A percentile compares a stretch with the other conserved stretches of the same genome.
phyloP scores from a whole-genome alignment of 2,888 invertebrate genomes.

The Microchrysa polita region DNA sequence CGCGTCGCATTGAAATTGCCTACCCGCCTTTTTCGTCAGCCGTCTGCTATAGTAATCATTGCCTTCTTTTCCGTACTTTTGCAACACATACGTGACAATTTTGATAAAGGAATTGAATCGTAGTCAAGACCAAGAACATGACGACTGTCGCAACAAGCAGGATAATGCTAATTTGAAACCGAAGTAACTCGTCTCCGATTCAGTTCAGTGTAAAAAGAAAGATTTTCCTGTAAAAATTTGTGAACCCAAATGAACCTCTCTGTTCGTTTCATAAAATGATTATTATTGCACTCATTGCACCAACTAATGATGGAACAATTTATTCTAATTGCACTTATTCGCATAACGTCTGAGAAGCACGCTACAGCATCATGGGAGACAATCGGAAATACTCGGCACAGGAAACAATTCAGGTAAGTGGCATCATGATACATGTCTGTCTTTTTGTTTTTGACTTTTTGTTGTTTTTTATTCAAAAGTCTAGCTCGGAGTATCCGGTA shows the following conservation, averaged over 20 bases:
- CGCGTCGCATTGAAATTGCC: slow-evolving; percentile 30
- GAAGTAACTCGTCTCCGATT: not conserved
- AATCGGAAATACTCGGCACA: slow-evolving; percentile 65
- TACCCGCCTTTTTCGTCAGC: not conserved
- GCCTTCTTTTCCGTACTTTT: not conserved
- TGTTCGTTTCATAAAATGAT: not conserved
- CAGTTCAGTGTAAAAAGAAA: not conserved
- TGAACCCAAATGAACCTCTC: not conserved
- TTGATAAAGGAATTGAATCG: slow-evolving; percentile 45
- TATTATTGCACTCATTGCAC: slow-evolving; percentile 24
- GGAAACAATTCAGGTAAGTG: slow-evolving; percentile 65
- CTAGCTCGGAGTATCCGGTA: not conserved
- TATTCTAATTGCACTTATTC: slow-evolving; percentile 11
- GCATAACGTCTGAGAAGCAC: not conserved
- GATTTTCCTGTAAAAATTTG: not conserved
- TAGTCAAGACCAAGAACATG: slow-evolving; percentile 8
- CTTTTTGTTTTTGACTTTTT: not conserved
- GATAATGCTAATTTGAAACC: not conserved
- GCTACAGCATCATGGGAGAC: slow-evolving; percentile 51
- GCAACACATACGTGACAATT: slow-evolving; percentile 49
- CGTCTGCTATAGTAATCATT: not conserved
- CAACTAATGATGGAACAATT: slow-evolving; percentile 47
- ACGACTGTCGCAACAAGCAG: not conserved
- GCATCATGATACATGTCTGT: not conserved
- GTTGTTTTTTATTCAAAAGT: not conserved